phyloP scores from a whole-genome alignment of 2,797 vertebrate species.

The Cheirogaleus major region DNA sequence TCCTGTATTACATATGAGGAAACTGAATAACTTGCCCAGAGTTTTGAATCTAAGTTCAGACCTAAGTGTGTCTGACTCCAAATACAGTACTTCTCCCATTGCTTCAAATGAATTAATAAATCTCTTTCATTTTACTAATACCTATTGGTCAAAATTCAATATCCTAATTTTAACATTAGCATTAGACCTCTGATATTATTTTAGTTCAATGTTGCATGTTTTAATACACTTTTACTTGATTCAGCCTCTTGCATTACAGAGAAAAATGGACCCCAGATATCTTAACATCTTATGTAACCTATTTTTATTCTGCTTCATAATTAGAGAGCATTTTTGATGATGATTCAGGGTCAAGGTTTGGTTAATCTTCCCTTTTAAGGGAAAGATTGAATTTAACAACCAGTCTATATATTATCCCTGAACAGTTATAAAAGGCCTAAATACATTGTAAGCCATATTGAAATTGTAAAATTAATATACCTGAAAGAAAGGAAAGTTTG shows the following conservation, averaged over 20 bases:
- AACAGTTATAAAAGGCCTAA: constrained; percentile 15
- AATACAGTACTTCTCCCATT: not conserved
- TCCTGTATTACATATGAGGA: not conserved
- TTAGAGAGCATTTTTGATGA: not conserved
- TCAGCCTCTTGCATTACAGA: not conserved
- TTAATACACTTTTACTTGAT: constrained; percentile 34
- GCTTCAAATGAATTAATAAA: constrained; percentile 34
- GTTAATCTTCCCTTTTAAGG: constrained; percentile 31
- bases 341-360: constrained; percentile 10
- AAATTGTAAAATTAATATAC: constrained; percentile 2
- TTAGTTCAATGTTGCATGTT: constrained; percentile 16
- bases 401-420: not conserved
- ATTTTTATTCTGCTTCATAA: constrained; percentile 30
- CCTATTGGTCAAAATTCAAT: constrained; percentile 4
- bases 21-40: constrained; percentile 15
- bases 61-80: not conserved
- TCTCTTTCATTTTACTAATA: constrained; percentile 34
- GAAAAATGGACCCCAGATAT: not conserved
- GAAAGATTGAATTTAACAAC: constrained; percentile 11
- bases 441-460: not conserved
- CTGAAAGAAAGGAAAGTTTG: not conserved
- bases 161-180: constrained; percentile 37
- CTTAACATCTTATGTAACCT: not conserved
- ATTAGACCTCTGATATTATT: constrained; percentile 9
- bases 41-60: constrained; percentile 43